Evolutionary conservation across 2,113 vertebrate genomes (phyloP), one percentile per base, ranked within the genome.

Genomic region (Solenodon paradoxus): DNA sequence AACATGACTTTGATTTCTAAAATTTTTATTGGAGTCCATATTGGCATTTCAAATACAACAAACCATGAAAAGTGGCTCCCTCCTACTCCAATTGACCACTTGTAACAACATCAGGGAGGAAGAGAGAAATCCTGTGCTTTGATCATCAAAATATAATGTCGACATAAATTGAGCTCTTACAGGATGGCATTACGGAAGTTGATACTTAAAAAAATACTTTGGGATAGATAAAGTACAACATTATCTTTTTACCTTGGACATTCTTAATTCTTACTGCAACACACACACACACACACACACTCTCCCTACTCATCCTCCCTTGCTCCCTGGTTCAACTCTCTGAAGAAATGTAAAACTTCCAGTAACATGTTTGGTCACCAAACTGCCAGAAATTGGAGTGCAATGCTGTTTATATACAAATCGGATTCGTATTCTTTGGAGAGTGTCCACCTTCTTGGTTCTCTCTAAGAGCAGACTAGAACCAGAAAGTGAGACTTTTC

Each of bases 351-450:
- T 82, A 96, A n/a, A 93, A 59, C 49, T 86, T 97, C 49, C 35
- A 94, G 22, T 88, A 95, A 97, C 92, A 78, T 85, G 4, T 96
- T 95, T 97, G 77, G 74, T 96, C 40, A 96, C 66, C 61, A 83
- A 97, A 38, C 57, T 97, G 82, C 59, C 72, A 95, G 92, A 97
- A 96, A 96, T 28, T 94, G 69, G 95, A 95, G 22, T 1, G 0
- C 9, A 96, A 47, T 72, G 59, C 92, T 96, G 30, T 97, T 98
- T 96, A 95, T 97, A 88, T 49, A 97, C 64, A 96, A 97, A 96
- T 82, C 49, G 97, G 97, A 96, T 97, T 93, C 96, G 63, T 96
- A 95, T 97, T 97, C 90, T 95, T 97, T 97, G 88, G 86, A 94
- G 40, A 82, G 26, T 77, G 57, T 78, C 92, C 90, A 77, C 72